phyloP scores from a whole-genome alignment of 2,888 invertebrate genomes.

The Aromia moschata region DNA sequence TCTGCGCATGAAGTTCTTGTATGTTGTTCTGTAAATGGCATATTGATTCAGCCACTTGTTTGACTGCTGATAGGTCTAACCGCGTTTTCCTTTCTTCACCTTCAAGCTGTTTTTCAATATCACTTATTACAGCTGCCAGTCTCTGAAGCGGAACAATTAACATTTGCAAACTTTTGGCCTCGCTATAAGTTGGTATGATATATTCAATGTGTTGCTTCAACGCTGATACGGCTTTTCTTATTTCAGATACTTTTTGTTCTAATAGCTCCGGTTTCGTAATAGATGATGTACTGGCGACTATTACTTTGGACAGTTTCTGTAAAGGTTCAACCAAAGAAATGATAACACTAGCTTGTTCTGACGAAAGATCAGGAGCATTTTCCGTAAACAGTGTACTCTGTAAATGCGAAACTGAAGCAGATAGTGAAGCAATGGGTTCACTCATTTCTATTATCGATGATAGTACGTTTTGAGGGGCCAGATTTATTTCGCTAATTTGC shows the following conservation, averaged over 20 bases:
- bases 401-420: conserved; percentile 25
- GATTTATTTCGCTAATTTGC: background rate
- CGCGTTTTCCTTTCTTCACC: conserved; percentile 4
- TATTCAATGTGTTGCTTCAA: conserved; percentile 22
- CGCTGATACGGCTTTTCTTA: conserved; percentile 24
- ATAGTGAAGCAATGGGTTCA: conserved; percentile 26
- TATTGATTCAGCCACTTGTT: conserved; percentile 5
- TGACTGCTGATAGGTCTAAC: background rate
- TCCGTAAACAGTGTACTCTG: background rate
- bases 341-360: conserved; percentile 20
- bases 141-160: conserved; percentile 29
- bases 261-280: conserved; percentile 31
- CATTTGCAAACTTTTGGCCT: conserved; percentile 18
- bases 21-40: background rate
- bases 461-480: background rate
- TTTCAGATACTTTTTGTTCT: conserved; percentile 21
- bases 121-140: conserved; percentile 28
- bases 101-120: conserved; percentile 21
- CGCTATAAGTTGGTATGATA: background rate
- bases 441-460: background rate
- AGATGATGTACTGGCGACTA: conserved; percentile 34
- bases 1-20: background rate
- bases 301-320: conserved; percentile 36
- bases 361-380: conserved; percentile 15
- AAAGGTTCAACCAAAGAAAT: conserved; percentile 36